Percentiles rank a stretch among this genome's conserved stretches.
Conservation (phyloP, 2,113 vertebrate species). For the Catagonus wagneri region DNA sequence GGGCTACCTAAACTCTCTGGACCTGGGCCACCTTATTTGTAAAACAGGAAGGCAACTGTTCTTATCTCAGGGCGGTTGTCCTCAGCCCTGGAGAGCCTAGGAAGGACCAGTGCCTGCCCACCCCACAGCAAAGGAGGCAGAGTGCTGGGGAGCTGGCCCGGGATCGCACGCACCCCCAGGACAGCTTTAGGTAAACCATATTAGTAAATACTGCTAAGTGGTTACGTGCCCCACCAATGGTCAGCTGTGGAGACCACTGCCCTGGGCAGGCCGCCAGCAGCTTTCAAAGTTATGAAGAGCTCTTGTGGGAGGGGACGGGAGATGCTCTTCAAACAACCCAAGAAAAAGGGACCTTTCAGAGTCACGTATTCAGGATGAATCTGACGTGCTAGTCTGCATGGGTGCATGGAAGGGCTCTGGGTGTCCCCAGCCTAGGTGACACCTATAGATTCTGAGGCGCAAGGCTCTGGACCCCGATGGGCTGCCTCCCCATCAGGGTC, state of each 20-base stretch:
- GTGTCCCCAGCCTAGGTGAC: neutral
- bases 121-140: neutral
- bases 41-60: neutral
- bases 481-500: neutral
- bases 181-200: neutral
- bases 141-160: too few relatives aligned
- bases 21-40: neutral
- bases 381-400: rapidly evolving
- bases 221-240: neutral
- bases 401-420: neutral
- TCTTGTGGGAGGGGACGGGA: too few relatives aligned
- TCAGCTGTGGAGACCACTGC: too few relatives aligned
- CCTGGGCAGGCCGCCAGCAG: rapidly evolving
- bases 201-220: neutral
- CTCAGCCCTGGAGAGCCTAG: neutral
- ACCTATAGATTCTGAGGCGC: neutral
- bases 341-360: neutral
- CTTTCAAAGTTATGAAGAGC: neutral
- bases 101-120: rapidly evolving
- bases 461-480: too few relatives aligned
- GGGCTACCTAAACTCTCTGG: neutral
- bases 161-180: rapidly evolving
- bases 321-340: neutral
- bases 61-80: neutral
- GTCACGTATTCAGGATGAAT: neutral